Conservation (phyloP, 2,888 invertebrate species). For the Pharmacophagus antenor region DNA sequence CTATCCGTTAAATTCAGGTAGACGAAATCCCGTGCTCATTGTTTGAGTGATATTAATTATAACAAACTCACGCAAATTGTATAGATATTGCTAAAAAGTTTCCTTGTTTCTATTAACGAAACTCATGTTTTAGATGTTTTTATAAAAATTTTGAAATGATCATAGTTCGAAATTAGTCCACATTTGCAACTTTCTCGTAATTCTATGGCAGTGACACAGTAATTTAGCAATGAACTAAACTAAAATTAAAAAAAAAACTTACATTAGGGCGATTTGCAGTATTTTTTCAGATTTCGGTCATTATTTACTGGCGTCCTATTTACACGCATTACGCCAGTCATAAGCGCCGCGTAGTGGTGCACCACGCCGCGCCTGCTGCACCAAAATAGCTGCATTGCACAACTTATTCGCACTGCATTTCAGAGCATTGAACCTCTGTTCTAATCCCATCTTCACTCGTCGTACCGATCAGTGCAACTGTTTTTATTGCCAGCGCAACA, state of each 20-base stretch:
- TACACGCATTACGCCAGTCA: slow-evolving; percentile 43
- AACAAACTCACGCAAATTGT: no score
- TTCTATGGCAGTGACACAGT: no score
- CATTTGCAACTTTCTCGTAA: no score
- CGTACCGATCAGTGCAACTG: slow-evolving; percentile 56
- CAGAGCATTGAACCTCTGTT: slow-evolving; percentile 75
- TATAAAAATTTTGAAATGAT: no score
- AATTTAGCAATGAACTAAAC: slow-evolving; percentile 2
- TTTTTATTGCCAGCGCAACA: slow-evolving; percentile 70
- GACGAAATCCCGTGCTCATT: no score
- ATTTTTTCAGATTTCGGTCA: slow-evolving; percentile 42
- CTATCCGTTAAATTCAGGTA: no score
- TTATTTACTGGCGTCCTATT: slow-evolving; percentile 58
- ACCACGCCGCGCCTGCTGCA: slow-evolving; percentile 52
- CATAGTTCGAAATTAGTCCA: no score
- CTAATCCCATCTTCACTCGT: slow-evolving; percentile 64
- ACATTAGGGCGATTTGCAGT: slow-evolving; percentile 6
- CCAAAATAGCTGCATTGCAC: slow-evolving; percentile 75
- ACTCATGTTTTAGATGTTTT: no score
- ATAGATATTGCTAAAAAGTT: no score
- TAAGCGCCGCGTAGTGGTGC: slow-evolving; percentile 49
- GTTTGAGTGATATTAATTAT: no score
- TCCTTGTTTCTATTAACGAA: no score
- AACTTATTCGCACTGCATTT: slow-evolving; percentile 74
- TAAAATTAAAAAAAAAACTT: slow-evolving; percentile 3